phyloP scores from a whole-genome alignment of 2,888 invertebrate species.

The Synergus japonicus region DNA sequence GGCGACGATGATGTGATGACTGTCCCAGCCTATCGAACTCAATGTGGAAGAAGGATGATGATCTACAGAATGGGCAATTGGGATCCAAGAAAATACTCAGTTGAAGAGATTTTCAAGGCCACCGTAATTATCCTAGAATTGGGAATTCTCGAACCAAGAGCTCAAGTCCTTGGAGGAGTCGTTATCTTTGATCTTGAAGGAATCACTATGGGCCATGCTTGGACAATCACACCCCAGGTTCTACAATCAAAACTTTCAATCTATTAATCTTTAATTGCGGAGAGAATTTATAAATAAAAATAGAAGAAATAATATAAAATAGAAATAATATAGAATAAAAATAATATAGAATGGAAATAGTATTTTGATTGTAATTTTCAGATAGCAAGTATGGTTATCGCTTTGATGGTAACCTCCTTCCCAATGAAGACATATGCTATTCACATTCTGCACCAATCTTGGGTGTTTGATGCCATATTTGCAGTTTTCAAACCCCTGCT shows the following conservation, averaged over 20 bases:
- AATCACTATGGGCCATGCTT: constrained; percentile 84
- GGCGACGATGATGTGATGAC: constrained; percentile 85
- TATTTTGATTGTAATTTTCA: constrained; percentile 58
- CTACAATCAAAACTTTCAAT: constrained; percentile 19
- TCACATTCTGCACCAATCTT: constrained; percentile 89
- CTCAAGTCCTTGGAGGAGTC: constrained; percentile 88
- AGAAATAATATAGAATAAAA: background rate
- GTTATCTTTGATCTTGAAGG: constrained; percentile 87
- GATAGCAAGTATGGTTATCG: constrained; percentile 73
- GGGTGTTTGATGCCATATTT: constrained; percentile 89
- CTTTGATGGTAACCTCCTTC: constrained; percentile 81
- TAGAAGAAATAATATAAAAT: constrained; percentile 3
- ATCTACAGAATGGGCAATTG: constrained; percentile 87
- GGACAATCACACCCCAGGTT: constrained; percentile 84
- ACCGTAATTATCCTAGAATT: constrained; percentile 85
- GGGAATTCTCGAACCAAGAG: constrained; percentile 86
- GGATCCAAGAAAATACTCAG: constrained; percentile 83
- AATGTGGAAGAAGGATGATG: constrained; percentile 85
- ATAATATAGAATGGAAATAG: background rate
- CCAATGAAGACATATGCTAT: constrained; percentile 86
- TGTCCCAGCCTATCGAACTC: constrained; percentile 88
- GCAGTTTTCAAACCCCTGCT: constrained; percentile 88
- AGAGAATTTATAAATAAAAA: constrained; percentile 2
- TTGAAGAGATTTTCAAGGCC: constrained; percentile 86
- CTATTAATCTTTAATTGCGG: background rate